Evolutionary conservation across 2,113 vertebrate genomes (phyloP), one percentile per base, ranked within the genome.

Genomic region (Tetrao urogallus): DNA sequence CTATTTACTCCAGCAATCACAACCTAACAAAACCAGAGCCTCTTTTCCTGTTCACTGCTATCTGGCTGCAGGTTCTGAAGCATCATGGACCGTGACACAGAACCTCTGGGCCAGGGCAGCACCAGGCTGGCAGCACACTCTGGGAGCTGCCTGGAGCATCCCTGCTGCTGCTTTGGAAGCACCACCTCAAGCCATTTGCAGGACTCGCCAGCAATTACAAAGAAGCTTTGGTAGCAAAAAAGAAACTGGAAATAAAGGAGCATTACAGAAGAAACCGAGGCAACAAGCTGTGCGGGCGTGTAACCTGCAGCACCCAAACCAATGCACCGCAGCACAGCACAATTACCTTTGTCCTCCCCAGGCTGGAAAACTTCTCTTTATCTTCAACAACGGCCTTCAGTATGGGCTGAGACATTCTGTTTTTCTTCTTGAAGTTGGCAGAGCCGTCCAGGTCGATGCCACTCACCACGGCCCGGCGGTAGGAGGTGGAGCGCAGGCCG

Each of bases 401-500:
- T 10, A 95, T 12, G 10, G 98, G 98, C 89, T 98, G 98, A 17
- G 98, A 98, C 97, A 98, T 97, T 40, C 96, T 96, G 91, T 97
- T 98, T 47, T 97, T 97, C 69, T 97, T 98, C 79, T 97, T 98
- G 21, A 97, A 97, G 28, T 93, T 65, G 4, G 77, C 42, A 5
- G 96, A 61, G 13, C 94, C 91, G 57, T 99, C 98, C 13, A 97
- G 77, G 22, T 99, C 99, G 32, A 98, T 95, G 13, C 98, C 99
- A 32, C 98, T 99, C 40, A 99, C 99, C 86, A 99, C 98, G 0
- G 99, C 99, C n/a, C 98, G 97, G 84, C 99, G 98, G 63, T 99
- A 99, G 6, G 99, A 99, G 0, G 99, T 99, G 38, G 98, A 99
- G 87, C 99, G 97, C 93, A 99, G 96, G 20, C 98, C 98, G 38